Evolutionary conservation across 2,888 invertebrate genomes (phyloP).

Genomic region (Iselma pallidipennis): DNA sequence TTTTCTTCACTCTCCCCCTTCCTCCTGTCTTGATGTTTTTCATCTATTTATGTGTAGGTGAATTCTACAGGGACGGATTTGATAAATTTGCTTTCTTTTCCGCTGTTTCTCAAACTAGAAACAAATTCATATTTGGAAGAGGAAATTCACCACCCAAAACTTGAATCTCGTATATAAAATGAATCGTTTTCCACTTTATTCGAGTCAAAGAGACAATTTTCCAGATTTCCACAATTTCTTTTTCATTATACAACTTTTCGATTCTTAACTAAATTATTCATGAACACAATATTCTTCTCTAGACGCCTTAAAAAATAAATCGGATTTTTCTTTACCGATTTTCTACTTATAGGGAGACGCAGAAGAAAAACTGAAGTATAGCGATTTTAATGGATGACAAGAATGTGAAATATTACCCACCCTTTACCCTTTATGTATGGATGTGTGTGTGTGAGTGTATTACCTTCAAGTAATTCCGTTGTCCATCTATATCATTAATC

Average conservation of each 20-base stretch:
- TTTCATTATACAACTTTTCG: too few species aligned
- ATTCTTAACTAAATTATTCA: too few species aligned
- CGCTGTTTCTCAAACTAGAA: constrained; percentile 2
- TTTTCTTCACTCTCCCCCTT: too few species aligned
- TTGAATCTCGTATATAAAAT: neutral
- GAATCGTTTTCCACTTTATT: too few species aligned
- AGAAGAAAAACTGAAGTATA: too few species aligned
- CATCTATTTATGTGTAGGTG: neutral
- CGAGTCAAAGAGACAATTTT: too few species aligned
- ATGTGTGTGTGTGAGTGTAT: neutral
- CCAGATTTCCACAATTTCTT: too few species aligned
- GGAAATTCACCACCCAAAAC: too few species aligned
- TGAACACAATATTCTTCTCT: too few species aligned
- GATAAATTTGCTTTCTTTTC: constrained; percentile 12
- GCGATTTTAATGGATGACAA: neutral
- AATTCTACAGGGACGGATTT: constrained; percentile 10
- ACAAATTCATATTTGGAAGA: neutral
- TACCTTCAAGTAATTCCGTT: neutral
- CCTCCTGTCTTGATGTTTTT: neutral
- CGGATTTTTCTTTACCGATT: too few species aligned
- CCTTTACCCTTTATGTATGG: neutral
- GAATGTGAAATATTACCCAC: neutral
- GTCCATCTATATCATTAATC: neutral
- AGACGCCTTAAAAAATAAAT: too few species aligned
- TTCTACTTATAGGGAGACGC: too few species aligned